These are phyloP conservation scores for Sebastes iracundus DNA, from an alignment of 2,797 vertebrate species.

Conservation along the genomic window DNA sequence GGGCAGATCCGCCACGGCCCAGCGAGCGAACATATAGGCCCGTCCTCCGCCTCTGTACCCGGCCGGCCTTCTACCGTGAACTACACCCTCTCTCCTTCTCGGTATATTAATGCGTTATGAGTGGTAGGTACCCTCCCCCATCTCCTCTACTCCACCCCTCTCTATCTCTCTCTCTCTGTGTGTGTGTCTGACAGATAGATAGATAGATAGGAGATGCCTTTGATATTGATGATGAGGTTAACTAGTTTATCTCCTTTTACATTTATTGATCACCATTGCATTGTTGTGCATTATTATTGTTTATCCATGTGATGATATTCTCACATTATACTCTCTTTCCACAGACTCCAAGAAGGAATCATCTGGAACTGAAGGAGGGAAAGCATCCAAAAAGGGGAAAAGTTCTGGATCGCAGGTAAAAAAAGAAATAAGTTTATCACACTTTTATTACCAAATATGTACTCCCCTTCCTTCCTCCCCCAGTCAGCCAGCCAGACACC, in stretches of 20 bases:
- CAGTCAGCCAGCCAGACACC: slow-evolving; percentile 64
- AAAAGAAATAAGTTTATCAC: slow-evolving; percentile 52
- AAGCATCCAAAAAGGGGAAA: slow-evolving; percentile 96
- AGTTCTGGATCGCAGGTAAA: slow-evolving; percentile 96
- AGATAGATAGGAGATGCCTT: slow-evolving; percentile 52
- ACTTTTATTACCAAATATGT: slow-evolving; percentile 69
- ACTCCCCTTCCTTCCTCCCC: slow-evolving; percentile 32
- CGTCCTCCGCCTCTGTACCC: slow-evolving; percentile 88
- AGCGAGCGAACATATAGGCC: slow-evolving; percentile 93
- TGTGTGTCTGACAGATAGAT: slow-evolving; percentile 54
- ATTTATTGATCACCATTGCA: slow-evolving; percentile 84
- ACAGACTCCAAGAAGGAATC: slow-evolving; percentile 97
- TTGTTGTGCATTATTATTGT: slow-evolving; percentile 53
- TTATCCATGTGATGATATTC: slow-evolving; percentile 21
- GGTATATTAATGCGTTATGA: slow-evolving; percentile 99
- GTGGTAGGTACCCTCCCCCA: slow-evolving; percentile 97
- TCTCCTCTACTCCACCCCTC: slow-evolving; percentile 86
- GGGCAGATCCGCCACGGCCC: slow-evolving; percentile 93
- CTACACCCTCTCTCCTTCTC: slow-evolving; percentile 87
- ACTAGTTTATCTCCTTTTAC: slow-evolving; percentile 54
- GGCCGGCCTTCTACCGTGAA: slow-evolving; percentile 93
- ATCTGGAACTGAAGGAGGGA: slow-evolving; percentile 97
- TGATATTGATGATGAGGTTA: slow-evolving; percentile 73
- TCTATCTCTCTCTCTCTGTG: slow-evolving; percentile 60
- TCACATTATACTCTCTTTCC: slow-evolving; percentile 58